A percentile compares a stretch with the other conserved stretches of the same genome.
phyloP scores from a whole-genome alignment of 2,797 vertebrate genomes.

The Pempheris klunzingeri region DNA sequence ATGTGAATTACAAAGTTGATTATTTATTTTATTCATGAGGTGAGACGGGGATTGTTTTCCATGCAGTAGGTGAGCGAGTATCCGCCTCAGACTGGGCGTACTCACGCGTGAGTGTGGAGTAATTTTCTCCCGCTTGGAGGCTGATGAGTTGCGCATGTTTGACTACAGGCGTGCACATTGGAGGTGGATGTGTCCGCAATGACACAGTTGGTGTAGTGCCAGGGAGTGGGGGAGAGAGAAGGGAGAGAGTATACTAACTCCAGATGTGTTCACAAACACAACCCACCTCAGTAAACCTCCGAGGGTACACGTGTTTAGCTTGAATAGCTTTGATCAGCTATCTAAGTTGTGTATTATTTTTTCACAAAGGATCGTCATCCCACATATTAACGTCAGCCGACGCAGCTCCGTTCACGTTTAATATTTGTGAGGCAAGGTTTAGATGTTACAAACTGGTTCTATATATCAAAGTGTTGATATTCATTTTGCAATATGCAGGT shows the following conservation, averaged over 20 bases:
- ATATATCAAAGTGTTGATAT: not conserved
- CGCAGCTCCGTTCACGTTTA: not conserved
- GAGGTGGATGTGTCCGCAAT: conserved; percentile 56
- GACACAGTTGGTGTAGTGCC: conserved; percentile 22
- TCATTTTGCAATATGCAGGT: not conserved
- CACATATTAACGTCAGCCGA: not conserved
- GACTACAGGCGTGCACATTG: conserved; percentile 48
- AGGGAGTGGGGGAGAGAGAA: conserved; percentile 12
- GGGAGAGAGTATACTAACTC: not conserved
- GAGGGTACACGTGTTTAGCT: conserved; percentile 11
- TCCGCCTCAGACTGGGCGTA: conserved; percentile 36
- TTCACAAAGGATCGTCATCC: not conserved
- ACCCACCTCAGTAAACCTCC: conserved; percentile 18
- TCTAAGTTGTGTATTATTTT: not conserved
- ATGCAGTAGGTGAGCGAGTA: conserved; percentile 50
- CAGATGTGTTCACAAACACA: conserved; percentile 42
- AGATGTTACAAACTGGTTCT: not conserved
- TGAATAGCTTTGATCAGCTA: conserved; percentile 5
- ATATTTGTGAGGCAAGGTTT: not conserved
- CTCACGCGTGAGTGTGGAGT: conserved; percentile 49
- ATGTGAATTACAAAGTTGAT: conserved; percentile 34
- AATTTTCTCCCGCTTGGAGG: conserved; percentile 48
- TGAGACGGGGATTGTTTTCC: conserved; percentile 48
- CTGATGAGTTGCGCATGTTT: conserved; percentile 72
- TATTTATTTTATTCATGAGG: conserved; percentile 53